These are phyloP conservation scores for Dendrocincla tyrannina DNA, from an alignment of 2,797 vertebrate genomes.

Conservation along the genomic window DNA sequence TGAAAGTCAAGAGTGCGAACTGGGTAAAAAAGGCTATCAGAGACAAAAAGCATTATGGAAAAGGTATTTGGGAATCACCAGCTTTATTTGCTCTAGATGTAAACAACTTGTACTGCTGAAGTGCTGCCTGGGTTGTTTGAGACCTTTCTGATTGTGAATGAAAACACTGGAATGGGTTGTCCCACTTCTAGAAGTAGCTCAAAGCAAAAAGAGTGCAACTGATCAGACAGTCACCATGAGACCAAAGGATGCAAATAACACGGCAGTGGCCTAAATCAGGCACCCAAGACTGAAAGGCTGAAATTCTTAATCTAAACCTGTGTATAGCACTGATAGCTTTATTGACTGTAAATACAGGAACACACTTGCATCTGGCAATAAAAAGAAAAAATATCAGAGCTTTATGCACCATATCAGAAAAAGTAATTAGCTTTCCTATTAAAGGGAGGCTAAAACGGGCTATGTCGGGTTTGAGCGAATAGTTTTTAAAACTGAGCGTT, in stretches of 20 bases:
- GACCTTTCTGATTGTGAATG: background rate
- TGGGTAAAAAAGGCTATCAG: background rate
- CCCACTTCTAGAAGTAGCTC: background rate
- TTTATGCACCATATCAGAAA: constrained; percentile 60
- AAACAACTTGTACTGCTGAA: background rate
- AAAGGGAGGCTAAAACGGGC: constrained; percentile 46
- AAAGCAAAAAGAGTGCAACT: background rate
- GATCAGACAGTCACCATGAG: accelerated
- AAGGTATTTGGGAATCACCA: background rate
- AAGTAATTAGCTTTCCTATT: constrained; percentile 59
- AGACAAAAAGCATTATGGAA: background rate
- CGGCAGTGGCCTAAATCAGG: background rate
- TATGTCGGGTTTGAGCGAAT: constrained; percentile 40
- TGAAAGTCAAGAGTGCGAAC: background rate
- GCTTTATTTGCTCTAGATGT: background rate
- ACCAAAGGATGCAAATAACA: background rate
- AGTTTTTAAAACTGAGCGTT: constrained; percentile 52
- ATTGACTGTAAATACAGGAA: constrained; percentile 47
- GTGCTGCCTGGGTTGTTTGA: background rate
- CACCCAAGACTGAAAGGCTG: background rate
- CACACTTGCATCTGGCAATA: constrained; percentile 11
- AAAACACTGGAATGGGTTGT: background rate
- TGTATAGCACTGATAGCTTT: constrained; percentile 31
- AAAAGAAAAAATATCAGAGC: constrained; percentile 54
- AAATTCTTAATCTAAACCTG: constrained; percentile 37